These are phyloP conservation scores for Eupelmus urozonus DNA, from an alignment of 2,888 invertebrate genomes.

Conservation along the genomic window DNA sequence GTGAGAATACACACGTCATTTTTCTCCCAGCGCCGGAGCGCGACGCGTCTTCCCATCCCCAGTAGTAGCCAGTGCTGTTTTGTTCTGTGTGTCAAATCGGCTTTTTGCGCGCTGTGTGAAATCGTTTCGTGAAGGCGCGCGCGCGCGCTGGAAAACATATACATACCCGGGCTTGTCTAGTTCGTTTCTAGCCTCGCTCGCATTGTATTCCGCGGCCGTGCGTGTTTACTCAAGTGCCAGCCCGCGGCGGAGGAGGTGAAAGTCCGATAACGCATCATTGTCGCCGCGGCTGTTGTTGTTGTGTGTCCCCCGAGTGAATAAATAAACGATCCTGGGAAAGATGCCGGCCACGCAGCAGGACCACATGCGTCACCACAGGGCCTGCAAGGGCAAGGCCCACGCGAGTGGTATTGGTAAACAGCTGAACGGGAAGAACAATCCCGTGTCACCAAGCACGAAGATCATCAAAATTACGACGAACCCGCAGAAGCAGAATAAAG, in stretches of 20 bases:
- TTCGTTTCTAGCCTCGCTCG: background rate
- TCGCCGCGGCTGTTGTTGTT: background rate
- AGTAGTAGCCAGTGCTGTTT: too few species aligned
- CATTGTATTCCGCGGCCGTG: background rate
- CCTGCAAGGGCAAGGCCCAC: constrained; percentile 87
- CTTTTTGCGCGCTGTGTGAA: background rate
- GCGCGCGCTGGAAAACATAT: too few species aligned
- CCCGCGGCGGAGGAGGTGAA: constrained; percentile 12
- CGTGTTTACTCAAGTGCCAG: background rate
- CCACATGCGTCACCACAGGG: constrained; percentile 82
- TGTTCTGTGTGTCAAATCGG: too few species aligned
- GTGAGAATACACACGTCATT: constrained; percentile 24
- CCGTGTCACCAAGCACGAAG: background rate
- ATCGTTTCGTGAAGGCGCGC: background rate
- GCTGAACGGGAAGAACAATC: constrained; percentile 31
- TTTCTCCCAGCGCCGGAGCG: background rate
- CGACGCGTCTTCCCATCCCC: background rate
- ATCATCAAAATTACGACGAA: constrained; percentile 38
- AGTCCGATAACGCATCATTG: constrained; percentile 5
- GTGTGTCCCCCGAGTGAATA: constrained; percentile 10
- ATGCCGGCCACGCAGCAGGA: constrained; percentile 79
- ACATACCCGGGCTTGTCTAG: too few species aligned
- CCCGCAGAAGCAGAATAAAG: constrained; percentile 16
- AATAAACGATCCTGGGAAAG: constrained; percentile 39
- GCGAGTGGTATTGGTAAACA: constrained; percentile 84